These are phyloP conservation scores for Eudemis profundana DNA, from an alignment of 2,888 invertebrate genomes.

Conservation along the genomic window DNA sequence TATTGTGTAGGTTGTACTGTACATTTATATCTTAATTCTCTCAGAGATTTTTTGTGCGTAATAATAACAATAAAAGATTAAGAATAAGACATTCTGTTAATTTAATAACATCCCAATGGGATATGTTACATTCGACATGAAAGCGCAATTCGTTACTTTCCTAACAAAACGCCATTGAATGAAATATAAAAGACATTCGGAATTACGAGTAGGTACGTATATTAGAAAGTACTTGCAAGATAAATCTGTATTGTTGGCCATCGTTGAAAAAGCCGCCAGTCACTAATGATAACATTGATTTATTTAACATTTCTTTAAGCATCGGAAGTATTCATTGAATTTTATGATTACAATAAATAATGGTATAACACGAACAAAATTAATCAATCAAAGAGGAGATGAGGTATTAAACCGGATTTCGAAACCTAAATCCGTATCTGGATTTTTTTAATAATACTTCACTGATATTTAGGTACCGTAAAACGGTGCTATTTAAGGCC, in stretches of 20 bases:
- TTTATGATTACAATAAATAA: neutral
- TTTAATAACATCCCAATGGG: neutral
- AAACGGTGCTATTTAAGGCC: no score
- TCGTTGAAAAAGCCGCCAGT: neutral
- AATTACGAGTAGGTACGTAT: no score
- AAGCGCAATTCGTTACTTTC: constrained; percentile 58
- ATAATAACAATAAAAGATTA: neutral
- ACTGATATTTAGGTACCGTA: no score
- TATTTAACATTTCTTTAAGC: neutral
- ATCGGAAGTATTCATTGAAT: neutral
- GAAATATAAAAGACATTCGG: constrained; percentile 43
- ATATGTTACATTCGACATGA: constrained; percentile 44
- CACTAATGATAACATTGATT: constrained; percentile 21
- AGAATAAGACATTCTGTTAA: neutral
- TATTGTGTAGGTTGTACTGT: no score
- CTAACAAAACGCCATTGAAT: constrained; percentile 52
- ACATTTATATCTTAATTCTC: no score
- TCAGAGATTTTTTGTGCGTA: neutral
- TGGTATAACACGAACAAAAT: no score
- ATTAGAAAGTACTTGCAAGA: constrained; percentile 38
- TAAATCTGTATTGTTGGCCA: constrained; percentile 21
- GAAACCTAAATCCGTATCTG: no score
- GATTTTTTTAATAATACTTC: no score
- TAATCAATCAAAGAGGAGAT: no score
- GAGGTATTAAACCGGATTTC: no score